Conservation (phyloP, 2,888 invertebrate genomes). For the Lasioglossum figueresi region DNA sequence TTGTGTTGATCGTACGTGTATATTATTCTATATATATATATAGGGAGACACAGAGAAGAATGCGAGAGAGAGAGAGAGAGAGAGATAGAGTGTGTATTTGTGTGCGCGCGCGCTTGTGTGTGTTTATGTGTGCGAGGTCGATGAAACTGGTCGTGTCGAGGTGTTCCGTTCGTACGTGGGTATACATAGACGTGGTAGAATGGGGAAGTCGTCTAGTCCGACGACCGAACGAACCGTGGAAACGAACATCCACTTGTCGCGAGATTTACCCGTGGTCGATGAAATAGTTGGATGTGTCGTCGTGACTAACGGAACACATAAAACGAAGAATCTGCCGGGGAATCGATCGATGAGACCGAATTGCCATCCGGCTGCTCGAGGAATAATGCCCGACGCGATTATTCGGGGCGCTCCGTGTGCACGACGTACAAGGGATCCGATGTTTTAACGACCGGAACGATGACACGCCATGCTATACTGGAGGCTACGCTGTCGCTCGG, state of each 20-base stretch:
- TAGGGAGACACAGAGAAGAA: conserved; percentile 20
- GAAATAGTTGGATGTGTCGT: conserved; percentile 51
- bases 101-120: not conserved
- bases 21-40: conserved; percentile 14
- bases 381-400: conserved; percentile 34
- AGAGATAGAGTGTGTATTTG: not conserved
- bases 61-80: not conserved
- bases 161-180: conserved; percentile 49
- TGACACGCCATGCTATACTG: conserved; percentile 22
- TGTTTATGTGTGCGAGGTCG: conserved; percentile 32
- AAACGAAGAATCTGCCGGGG: conserved; percentile 56
- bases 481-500: conserved; percentile 64
- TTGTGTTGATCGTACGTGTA: not conserved
- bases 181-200: conserved; percentile 27
- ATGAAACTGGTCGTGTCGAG: conserved; percentile 36
- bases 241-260: conserved; percentile 58
- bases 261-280: conserved; percentile 59
- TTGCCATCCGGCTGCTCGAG: conserved; percentile 44
- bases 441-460: conserved; percentile 37
- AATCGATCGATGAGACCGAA: conserved; percentile 46
- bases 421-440: conserved; percentile 17
- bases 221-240: conserved; percentile 48
- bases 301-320: conserved; percentile 51
- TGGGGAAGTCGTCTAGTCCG: conserved; percentile 40
- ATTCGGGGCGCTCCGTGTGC: conserved; percentile 34